Base-by-base conservation (phyloP, 2,888 invertebrate species). In the Meta bourneti region DNA sequence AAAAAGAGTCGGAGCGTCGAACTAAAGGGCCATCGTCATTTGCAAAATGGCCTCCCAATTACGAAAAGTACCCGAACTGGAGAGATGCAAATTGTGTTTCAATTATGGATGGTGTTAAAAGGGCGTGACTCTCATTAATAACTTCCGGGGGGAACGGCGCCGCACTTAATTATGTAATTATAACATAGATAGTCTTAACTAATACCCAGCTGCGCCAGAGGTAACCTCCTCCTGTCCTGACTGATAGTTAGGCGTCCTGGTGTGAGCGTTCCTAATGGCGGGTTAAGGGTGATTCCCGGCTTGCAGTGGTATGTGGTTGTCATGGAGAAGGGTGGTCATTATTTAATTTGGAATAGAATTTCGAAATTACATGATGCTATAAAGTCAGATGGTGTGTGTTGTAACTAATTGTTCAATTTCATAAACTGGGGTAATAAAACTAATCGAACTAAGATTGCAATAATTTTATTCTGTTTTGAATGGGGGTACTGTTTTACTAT, bases 91-190 rank as follows among this genome's bases (percentile, higher is more conserved):
- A 79, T 84, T 90, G 79, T 84, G 61, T 82, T 87, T 91, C 82
- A 87, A 91, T 91, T 87, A 91, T 91, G 87, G 71, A 87, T 87
- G 87, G 91, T 83, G 91, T 82, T 87, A 91, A 91, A 83, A 87
- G 91, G 91, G 91, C 82, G 91, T 86, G 87, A 77, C 91, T 72
- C 78, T 77, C 91, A 77, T 86, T 91, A 86, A 87, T 82, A 82
- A 91, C n/a, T 72, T 20, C 49, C 82, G 70, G 54, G 16, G 74
- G 79, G 49, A 49, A 61, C n/a, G 82, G 51, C 69, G 74, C 80
- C 34, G 19, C 83, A 79, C 79, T 91, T 91, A 87, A 91, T 91
- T 91, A 91, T 87, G 61, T 78, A 87, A 91, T 87, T 87, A 91
- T 82, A 72, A 78, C 19, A 11, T 48, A 52, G 61, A 75, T 48